Percentiles rank a stretch among this genome's conserved stretches.
These are phyloP conservation scores for Parasteatoda lunata DNA, from an alignment of 2,888 invertebrate genomes.

Conservation along the genomic window DNA sequence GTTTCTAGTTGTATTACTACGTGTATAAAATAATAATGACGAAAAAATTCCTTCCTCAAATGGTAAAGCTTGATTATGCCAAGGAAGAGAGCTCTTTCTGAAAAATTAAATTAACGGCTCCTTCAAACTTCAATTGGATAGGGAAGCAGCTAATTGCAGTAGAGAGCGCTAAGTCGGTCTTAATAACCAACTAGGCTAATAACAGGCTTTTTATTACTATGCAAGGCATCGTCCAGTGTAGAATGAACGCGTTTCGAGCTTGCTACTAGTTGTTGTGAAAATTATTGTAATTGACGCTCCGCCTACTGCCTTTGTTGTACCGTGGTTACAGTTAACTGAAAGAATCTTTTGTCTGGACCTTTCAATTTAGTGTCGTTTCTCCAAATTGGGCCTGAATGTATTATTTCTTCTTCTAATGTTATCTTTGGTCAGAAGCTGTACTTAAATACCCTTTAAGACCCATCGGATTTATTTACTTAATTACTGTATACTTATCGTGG, in stretches of 20 bases:
- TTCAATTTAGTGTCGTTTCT: conserved; percentile 26
- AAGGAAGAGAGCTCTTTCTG: background rate
- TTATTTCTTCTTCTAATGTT: conserved; percentile 34
- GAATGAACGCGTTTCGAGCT: conserved; percentile 21
- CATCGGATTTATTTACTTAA: conserved; percentile 56
- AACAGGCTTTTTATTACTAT: conserved; percentile 43
- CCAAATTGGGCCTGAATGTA: conserved; percentile 39
- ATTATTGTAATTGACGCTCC: conserved; percentile 40
- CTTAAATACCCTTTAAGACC: conserved; percentile 45
- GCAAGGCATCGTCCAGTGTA: conserved; percentile 23
- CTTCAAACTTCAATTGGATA: conserved; percentile 3
- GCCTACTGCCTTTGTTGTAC: conserved; percentile 9
- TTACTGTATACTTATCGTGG: conserved; percentile 43
- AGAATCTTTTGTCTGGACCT: conserved; percentile 28
- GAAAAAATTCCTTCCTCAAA: background rate
- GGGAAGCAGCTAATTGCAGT: conserved; percentile 27
- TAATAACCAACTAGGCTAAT: conserved; percentile 44
- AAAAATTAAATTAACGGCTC: conserved; percentile 49
- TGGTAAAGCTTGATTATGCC: background rate
- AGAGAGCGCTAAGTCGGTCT: conserved; percentile 25
- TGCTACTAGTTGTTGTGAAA: conserved; percentile 21
- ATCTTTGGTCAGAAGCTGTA: conserved; percentile 41
- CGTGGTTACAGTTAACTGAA: background rate
- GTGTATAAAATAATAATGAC: conserved; percentile 6
- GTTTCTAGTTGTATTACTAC: background rate